Percentiles rank a stretch among this genome's conserved stretches.
Evolutionary conservation across 1,140 invertebrate species (phyloP).

Genomic region (Drosophila rufa): DNA sequence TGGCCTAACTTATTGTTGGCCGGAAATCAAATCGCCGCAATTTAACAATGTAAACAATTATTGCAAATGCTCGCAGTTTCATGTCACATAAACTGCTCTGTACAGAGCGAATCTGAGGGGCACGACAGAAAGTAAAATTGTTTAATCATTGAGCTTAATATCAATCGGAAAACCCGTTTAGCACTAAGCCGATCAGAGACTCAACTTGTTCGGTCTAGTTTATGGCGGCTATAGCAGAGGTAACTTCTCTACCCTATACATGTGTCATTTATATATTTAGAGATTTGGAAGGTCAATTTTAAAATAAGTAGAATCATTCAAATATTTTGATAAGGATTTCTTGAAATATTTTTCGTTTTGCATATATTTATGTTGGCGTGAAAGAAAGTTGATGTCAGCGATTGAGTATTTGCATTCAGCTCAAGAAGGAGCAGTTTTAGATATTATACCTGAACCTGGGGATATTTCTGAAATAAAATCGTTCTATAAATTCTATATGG

Average conservation of each 20-base stretch:
- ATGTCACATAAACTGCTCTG: constrained; percentile 56
- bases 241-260: constrained; percentile 11
- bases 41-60: constrained; percentile 77
- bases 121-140: constrained; percentile 62
- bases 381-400: constrained; percentile 41
- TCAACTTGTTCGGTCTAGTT: constrained; percentile 56
- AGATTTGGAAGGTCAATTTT: background rate
- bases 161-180: constrained; percentile 68
- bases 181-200: constrained; percentile 43
- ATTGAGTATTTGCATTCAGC: constrained; percentile 14
- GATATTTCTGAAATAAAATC: constrained; percentile 8
- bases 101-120: constrained; percentile 2
- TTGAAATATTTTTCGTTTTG: too few relatives aligned
- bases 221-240: constrained; percentile 21
- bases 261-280: too few relatives aligned
- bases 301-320: too few relatives aligned
- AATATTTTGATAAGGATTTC: too few relatives aligned
- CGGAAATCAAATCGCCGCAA: constrained; percentile 63
- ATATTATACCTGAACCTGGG: background rate
- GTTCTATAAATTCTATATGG: too few relatives aligned
- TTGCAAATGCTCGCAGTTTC: constrained; percentile 57
- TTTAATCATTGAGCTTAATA: constrained; percentile 78
- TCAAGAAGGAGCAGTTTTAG: background rate
- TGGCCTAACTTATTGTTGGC: constrained; percentile 63
- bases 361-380: constrained; percentile 3